Evolutionary conservation across 2,888 invertebrate species (phyloP).

Genomic region (Nemotelus nigrinus): DNA sequence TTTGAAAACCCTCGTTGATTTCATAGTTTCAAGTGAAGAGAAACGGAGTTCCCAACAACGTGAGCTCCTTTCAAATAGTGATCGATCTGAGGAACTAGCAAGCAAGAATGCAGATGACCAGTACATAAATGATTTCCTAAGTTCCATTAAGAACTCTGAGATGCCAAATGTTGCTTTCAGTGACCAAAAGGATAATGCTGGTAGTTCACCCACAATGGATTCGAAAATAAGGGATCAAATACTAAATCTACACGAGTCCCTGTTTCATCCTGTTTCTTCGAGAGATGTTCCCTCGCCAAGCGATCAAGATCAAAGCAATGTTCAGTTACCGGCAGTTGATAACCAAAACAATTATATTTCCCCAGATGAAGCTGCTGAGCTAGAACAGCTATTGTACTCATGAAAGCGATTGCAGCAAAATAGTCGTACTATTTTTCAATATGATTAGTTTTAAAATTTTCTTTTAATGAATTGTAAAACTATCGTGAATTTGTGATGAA

Average conservation of each 20-base stretch:
- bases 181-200: neutral
- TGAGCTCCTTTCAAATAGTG: neutral
- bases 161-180: neutral
- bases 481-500: too few species aligned
- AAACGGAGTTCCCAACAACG: neutral
- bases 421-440: too few species aligned
- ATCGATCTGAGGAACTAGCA: neutral
- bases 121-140: constrained; percentile 47
- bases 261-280: neutral
- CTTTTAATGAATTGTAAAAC: too few species aligned
- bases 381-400: too few species aligned
- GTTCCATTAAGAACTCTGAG: constrained; percentile 33
- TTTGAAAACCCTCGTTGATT: constrained; percentile 34
- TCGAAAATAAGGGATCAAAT: constrained; percentile 16
- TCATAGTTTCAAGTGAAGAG: constrained; percentile 18
- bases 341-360: too few species aligned
- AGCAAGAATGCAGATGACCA: constrained; percentile 39
- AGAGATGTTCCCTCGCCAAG: too few species aligned
- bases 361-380: too few species aligned
- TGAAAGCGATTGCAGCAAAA: too few species aligned
- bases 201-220: neutral
- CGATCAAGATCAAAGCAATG: too few species aligned
- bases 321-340: too few species aligned
- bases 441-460: too few species aligned
- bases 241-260: constrained; percentile 11